These are phyloP conservation scores for Varanus salvator DNA, from an alignment of 2,113 vertebrate genomes.

Conservation along the genomic window DNA sequence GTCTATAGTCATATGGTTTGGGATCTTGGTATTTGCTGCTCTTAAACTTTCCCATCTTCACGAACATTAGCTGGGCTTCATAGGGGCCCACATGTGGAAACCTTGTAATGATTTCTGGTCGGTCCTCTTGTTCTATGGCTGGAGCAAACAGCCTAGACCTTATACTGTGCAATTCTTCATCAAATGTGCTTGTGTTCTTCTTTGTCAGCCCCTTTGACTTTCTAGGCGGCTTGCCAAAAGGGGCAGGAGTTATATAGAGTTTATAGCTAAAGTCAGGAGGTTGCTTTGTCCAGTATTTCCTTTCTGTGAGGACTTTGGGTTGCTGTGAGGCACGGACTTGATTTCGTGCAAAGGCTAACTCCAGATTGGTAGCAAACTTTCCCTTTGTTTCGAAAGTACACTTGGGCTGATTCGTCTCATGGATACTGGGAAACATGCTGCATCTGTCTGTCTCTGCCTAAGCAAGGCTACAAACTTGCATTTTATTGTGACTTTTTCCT, in stretches of 20 bases:
- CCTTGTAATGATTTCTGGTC: conserved; percentile 59
- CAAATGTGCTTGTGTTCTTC: not conserved
- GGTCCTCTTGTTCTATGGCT: not conserved
- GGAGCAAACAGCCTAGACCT: conserved; percentile 31
- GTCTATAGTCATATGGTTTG: conserved; percentile 76
- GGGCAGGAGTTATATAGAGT: conserved; percentile 56
- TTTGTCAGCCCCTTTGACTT: conserved; percentile 24
- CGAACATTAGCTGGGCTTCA: conserved; percentile 69
- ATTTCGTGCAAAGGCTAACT: conserved; percentile 49
- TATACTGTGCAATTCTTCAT: conserved; percentile 22
- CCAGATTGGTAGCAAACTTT: conserved; percentile 56
- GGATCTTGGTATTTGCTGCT: conserved; percentile 64
- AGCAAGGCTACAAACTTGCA: not conserved
- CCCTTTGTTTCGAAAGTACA: conserved; percentile 64
- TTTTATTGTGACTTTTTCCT: not conserved
- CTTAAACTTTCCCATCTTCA: conserved; percentile 69
- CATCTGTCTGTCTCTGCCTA: conserved; percentile 27
- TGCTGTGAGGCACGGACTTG: conserved; percentile 35
- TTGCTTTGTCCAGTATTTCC: conserved; percentile 60
- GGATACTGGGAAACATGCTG: conserved; percentile 51
- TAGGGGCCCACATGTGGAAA: conserved; percentile 65
- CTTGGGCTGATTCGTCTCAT: not conserved
- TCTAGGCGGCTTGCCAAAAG: conserved; percentile 45
- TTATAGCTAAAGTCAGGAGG: conserved; percentile 75
- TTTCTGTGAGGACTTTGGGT: not conserved